Base-by-base conservation (phyloP, 2,888 invertebrate species). In the Dione juno region DNA sequence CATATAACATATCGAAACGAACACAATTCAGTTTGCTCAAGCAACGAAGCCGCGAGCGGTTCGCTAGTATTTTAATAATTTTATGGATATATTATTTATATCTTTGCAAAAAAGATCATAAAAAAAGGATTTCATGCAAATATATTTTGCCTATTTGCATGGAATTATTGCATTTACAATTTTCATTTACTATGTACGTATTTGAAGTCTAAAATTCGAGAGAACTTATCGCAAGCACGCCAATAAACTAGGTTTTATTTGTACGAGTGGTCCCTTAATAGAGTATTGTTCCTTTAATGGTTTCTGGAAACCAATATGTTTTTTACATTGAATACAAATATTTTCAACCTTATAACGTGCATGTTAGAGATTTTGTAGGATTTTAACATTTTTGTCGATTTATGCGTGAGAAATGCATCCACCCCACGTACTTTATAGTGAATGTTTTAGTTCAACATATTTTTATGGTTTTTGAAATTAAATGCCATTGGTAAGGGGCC, bases 381-480 rank as follows among this genome's bases (percentile, higher is more conserved):
- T 43, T 66, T 35, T 5, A 48, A n/a, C 13, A 71, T 28, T 66
- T 68, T 48, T 61, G 59, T 61, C 61, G 28, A 53, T 66, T n/a
- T 57, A 35, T 54, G 54, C 69, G 66, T 69, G 69, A 65, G 66
- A 71, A 69, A 61, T 54, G 45, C 63, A 53, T 21, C 37, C 41
- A 68, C 61, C 68, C 68, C 53, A 69, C 45, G 41, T 37, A n/a
- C 35, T 57, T 40, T 66, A 52, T 66, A 41, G 16, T 28, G 63
- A 69, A 53, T 69, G 68, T 69, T 69, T 63, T 45, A 54, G 54
- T 48, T 69, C 53, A 54, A 48, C 68, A 69, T 69, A 64, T 69
- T 69, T 64, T 69, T 69, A 69, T 69, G 63, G 69, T 69, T 69
- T 69, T 57, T 54, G 54, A 63, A 57, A 69, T 69, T 63, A 69